Conservation (phyloP, 2,888 invertebrate species). For the Ophion slaviceki region DNA sequence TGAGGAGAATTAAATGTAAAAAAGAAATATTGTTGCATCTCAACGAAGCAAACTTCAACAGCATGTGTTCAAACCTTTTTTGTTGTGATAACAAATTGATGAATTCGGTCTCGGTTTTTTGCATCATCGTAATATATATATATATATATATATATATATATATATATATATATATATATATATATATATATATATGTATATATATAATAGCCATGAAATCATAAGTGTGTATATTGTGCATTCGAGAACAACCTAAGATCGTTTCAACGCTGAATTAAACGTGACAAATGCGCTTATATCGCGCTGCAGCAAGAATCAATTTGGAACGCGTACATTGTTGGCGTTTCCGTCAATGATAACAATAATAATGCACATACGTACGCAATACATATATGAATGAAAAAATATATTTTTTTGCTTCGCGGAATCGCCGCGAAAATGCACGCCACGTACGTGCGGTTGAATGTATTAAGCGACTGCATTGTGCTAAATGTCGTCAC, state of each 20-base stretch:
- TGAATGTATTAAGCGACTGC: slow-evolving; percentile 19
- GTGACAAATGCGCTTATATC: not conserved
- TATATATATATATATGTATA: too few relatives aligned
- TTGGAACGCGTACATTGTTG: slow-evolving; percentile 10
- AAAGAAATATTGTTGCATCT: too few relatives aligned
- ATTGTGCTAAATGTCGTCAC: slow-evolving; percentile 24
- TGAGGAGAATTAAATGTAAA: too few relatives aligned
- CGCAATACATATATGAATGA: not conserved
- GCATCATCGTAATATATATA: too few relatives aligned
- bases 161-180: too few relatives aligned
- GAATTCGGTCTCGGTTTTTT: too few relatives aligned
- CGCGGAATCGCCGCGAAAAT: not conserved
- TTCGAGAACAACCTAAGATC: not conserved
- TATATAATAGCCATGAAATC: not conserved
- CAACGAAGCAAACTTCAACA: too few relatives aligned
- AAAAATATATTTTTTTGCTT: not conserved
- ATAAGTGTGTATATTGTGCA: not conserved
- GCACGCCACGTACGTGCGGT: not conserved
- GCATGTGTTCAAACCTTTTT: too few relatives aligned
- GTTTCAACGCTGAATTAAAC: not conserved
- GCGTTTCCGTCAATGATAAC: slow-evolving; percentile 15
- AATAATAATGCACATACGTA: not conserved
- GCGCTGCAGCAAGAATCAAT: not conserved
- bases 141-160: too few relatives aligned
- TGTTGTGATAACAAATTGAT: too few relatives aligned